Conservation (phyloP, 2,113 vertebrate genomes). For the Trematocara marginatum region DNA sequence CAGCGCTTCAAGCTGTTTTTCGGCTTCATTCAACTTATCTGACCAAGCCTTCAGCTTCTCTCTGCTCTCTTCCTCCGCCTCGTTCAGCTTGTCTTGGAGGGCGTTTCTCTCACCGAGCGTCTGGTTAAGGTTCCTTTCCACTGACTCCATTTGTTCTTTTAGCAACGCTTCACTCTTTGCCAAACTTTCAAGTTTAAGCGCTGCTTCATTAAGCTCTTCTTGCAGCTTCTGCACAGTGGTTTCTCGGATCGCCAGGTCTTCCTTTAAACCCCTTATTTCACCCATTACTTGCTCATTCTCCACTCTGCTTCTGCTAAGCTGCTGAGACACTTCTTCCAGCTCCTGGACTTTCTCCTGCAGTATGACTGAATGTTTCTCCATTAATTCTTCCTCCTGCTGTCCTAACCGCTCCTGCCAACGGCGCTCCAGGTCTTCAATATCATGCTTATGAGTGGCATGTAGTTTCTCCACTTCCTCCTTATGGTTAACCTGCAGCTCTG, state of each 20-base stretch:
- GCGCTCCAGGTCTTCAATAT: constrained; percentile 66
- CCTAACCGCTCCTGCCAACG: constrained; percentile 77
- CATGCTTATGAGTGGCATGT: constrained; percentile 64
- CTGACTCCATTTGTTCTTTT: constrained; percentile 75
- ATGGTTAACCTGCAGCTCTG: constrained; percentile 83
- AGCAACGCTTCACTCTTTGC: constrained; percentile 72
- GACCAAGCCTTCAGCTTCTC: constrained; percentile 67
- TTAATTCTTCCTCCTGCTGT: constrained; percentile 79
- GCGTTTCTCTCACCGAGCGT: constrained; percentile 74
- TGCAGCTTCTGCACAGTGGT: constrained; percentile 78
- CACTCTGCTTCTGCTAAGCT: constrained; percentile 61
- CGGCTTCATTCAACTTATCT: constrained; percentile 64
- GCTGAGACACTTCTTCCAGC: constrained; percentile 72
- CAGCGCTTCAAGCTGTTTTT: constrained; percentile 70
- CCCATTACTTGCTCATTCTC: constrained; percentile 71
- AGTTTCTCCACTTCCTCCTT: constrained; percentile 82
- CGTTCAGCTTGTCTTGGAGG: constrained; percentile 75
- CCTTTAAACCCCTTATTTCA: constrained; percentile 73
- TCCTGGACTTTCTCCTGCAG: constrained; percentile 82
- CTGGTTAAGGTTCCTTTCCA: constrained; percentile 76
- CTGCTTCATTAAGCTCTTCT: constrained; percentile 77
- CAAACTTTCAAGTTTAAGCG: constrained; percentile 64
- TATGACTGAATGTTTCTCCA: constrained; percentile 72
- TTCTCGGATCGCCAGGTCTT: constrained; percentile 74
- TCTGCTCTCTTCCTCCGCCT: constrained; percentile 69